Percentiles rank a stretch among this genome's conserved stretches.
Evolutionary conservation across 2,888 invertebrate genomes (phyloP).

Genomic region (Synergus laeviventris): DNA sequence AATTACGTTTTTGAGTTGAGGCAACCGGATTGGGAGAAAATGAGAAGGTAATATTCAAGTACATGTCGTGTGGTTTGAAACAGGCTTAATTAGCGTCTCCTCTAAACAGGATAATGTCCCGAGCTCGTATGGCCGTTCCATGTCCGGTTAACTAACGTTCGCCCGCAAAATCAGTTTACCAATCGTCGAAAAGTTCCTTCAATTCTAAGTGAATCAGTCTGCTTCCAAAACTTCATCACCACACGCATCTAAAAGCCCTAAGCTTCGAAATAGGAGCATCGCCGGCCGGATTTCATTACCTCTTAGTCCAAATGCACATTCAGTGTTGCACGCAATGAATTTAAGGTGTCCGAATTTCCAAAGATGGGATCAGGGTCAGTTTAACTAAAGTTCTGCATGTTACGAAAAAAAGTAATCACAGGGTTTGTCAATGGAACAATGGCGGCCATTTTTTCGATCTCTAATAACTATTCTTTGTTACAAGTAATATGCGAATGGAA

Average conservation of each 20-base stretch:
- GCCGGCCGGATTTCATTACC: constrained; percentile 46
- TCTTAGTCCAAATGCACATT: constrained; percentile 51
- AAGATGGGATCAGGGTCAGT: neutral
- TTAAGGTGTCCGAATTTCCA: constrained; percentile 37
- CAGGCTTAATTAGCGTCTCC: constrained; percentile 71
- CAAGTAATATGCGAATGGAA: constrained; percentile 20
- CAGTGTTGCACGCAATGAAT: constrained; percentile 44
- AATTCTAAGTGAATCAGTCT: constrained; percentile 66
- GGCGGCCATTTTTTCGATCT: neutral
- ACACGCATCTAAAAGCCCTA: constrained; percentile 47
- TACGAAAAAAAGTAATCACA: neutral
- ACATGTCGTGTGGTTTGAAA: constrained; percentile 62
- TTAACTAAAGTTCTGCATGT: neutral
- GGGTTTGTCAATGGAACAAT: neutral
- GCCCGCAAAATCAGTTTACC: constrained; percentile 72
- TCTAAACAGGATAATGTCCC: constrained; percentile 68
- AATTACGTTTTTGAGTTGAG: neutral
- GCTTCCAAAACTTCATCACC: constrained; percentile 48
- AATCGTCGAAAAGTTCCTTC: constrained; percentile 67
- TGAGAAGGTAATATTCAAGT: constrained; percentile 38
- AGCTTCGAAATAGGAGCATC: constrained; percentile 56
- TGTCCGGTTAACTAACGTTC: constrained; percentile 71
- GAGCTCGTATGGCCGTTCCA: constrained; percentile 67
- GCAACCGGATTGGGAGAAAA: constrained; percentile 19
- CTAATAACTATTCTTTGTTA: constrained; percentile 21